Evolutionary conservation across 2,797 vertebrate genomes (phyloP).

Genomic region (Synanceia verrucosa): DNA sequence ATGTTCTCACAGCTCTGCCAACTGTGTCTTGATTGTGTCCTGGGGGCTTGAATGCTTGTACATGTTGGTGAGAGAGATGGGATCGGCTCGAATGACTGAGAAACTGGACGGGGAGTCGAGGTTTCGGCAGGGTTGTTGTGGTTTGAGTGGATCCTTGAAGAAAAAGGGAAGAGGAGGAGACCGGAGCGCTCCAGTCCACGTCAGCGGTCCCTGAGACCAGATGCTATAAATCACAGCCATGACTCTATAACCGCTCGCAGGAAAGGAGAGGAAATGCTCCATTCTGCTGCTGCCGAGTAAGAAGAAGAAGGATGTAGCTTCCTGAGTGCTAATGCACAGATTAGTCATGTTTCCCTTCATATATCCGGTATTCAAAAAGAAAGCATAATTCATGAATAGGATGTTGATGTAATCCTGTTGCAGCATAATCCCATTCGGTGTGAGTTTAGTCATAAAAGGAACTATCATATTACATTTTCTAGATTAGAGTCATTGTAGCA

Average conservation of each 20-base stretch:
- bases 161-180: slow-evolving; percentile 14
- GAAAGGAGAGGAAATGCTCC: slow-evolving; percentile 59
- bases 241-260: slow-evolving; percentile 17
- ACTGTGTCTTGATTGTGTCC: slow-evolving; percentile 31
- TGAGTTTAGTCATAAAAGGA: slow-evolving; percentile 38
- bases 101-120: slow-evolving; percentile 17
- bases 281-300: slow-evolving; percentile 26
- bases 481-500: slow-evolving; percentile 21
- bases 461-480: slow-evolving; percentile 31
- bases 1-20: slow-evolving; percentile 35
- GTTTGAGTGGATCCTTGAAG: slow-evolving; percentile 6
- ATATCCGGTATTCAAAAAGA: slow-evolving; percentile 4
- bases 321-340: slow-evolving; percentile 39
- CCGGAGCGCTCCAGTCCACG: slow-evolving; percentile 35
- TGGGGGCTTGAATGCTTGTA: slow-evolving; percentile 19
- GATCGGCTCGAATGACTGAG: slow-evolving; percentile 29
- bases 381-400: slow-evolving; percentile 43
- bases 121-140: slow-evolving; percentile 14
- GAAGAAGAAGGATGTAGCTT: slow-evolving; percentile 35
- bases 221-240: slow-evolving; percentile 48
- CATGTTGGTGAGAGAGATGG: slow-evolving; percentile 19
- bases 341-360: slow-evolving; percentile 58
- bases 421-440: slow-evolving; percentile 47
- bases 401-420: slow-evolving; percentile 55
- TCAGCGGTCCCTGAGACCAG: slow-evolving; percentile 60